Percentiles rank a stretch among this genome's conserved stretches.
Evolutionary conservation across 2,113 vertebrate species (phyloP).

Genomic region (Coreoperca whiteheadi): DNA sequence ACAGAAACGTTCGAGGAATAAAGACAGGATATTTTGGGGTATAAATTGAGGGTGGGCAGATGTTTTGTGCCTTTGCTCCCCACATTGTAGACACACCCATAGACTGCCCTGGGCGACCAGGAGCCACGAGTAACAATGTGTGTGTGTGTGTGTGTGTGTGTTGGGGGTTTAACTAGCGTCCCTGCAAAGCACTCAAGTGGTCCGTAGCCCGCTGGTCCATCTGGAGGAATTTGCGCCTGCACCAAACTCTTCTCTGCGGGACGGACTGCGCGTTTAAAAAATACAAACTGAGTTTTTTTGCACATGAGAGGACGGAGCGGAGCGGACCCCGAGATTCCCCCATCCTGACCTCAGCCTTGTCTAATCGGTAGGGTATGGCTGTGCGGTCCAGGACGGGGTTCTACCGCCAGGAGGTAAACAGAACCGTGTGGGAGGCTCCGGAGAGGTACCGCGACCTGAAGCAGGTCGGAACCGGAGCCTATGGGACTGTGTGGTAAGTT

Average conservation of each 20-base stretch:
- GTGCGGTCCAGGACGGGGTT: slow-evolving; percentile 84
- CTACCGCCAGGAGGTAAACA: slow-evolving; percentile 90
- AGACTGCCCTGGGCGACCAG: slow-evolving; percentile 54
- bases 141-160: slow-evolving; percentile 17
- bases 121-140: slow-evolving; percentile 20
- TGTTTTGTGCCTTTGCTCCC: slow-evolving; percentile 29
- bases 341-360: slow-evolving; percentile 20
- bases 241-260: slow-evolving; percentile 1
- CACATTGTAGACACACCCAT: slow-evolving; percentile 70
- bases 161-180: slow-evolving; percentile 23
- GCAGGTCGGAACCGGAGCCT: slow-evolving; percentile 93
- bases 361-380: slow-evolving; percentile 69
- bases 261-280: not conserved
- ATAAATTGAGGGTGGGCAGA: slow-evolving; percentile 48
- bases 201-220: slow-evolving; percentile 17
- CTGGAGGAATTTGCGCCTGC: slow-evolving; percentile 34
- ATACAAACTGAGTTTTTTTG: not conserved
- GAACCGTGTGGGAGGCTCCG: slow-evolving; percentile 92
- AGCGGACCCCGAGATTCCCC: not conserved
- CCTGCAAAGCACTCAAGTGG: not conserved
- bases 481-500: slow-evolving; percentile 93
- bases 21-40: not conserved
- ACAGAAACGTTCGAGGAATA: too few relatives aligned
- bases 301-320: slow-evolving; percentile 31
- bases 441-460: slow-evolving; percentile 90